Evolutionary conservation across 2,888 invertebrate species (phyloP), one percentile per base, ranked within the genome.

Genomic region (Pyralis farinalis): DNA sequence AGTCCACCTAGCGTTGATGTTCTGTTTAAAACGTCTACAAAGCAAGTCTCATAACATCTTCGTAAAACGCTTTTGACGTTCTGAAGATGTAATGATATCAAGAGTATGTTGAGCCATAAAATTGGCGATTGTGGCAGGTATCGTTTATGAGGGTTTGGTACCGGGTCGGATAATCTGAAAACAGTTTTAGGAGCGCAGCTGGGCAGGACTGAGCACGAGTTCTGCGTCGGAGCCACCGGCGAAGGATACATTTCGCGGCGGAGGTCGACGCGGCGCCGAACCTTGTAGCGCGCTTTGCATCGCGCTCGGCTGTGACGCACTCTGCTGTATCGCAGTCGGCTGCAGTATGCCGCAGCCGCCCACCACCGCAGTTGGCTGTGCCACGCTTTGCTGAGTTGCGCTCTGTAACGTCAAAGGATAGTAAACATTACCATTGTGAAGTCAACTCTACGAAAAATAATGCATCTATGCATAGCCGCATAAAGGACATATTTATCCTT

Each of bases 161-260:
- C 4, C 16, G 16, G 2, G 16, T n/a, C 1, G 25, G n/a, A 25
- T n/a, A 25, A n/a, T 25, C 8, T 25, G 25, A 7, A n/a, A 25
- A 25, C 25, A 7, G 25, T 10, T 7, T 31, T 89, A 90, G 72
- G 89, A 88, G 77, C 91, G 90, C 62, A 92, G 80, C 66, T 92
- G 92, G 50, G 92, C 90, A 53, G 92, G 92, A 63, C 92, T 92
- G 58, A 92, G 89, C 47, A 92, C 91, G 49, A 92, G 91, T 51
- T 92, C 92, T 63, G 84, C 86, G 81, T 86, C 86, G 43, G 76
- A 76, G 31, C 69, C 78, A 51, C 80, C 81, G 73, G 91, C 81
- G 82, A 91, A 79, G 63, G 88, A 82, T 46, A 90, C 79, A 82
- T 90, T 82, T 57, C 91, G 68, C 16, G 85, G 81, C 44, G 86